Evolutionary conservation across 2,113 vertebrate species (phyloP).

Genomic region (Xiphophorus hellerii): DNA sequence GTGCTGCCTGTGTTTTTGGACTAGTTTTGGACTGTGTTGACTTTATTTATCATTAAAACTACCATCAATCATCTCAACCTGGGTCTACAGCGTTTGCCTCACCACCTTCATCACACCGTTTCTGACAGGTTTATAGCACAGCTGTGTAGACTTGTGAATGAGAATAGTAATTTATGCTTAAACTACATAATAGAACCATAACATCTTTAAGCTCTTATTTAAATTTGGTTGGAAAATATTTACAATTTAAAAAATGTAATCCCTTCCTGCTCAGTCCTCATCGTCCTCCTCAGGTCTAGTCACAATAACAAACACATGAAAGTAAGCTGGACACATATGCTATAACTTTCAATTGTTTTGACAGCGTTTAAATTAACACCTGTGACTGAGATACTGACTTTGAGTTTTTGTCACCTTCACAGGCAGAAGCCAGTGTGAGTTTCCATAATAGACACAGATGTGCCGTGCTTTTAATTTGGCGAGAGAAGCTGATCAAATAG

Average conservation of each 20-base stretch:
- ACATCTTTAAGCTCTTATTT: too few relatives aligned
- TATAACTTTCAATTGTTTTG: conserved; percentile 20
- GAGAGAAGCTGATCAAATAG: background rate
- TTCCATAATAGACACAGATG: conserved; percentile 24
- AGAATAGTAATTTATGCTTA: background rate
- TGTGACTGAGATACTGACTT: background rate
- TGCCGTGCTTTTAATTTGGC: background rate
- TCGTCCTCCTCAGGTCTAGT: background rate
- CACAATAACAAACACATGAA: background rate
- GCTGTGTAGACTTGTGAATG: background rate
- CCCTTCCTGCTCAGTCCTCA: background rate
- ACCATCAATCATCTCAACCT: too few relatives aligned
- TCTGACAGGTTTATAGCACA: background rate
- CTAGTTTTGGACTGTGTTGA: too few relatives aligned
- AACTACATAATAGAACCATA: background rate
- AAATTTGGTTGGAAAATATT: too few relatives aligned
- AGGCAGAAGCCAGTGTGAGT: background rate
- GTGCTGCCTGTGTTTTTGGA: too few relatives aligned
- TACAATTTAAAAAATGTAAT: background rate
- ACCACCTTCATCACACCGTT: too few relatives aligned
- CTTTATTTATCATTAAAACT: too few relatives aligned
- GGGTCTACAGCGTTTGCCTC: too few relatives aligned
- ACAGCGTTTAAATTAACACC: conserved; percentile 23
- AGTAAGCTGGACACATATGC: background rate
- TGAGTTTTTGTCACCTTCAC: conserved; percentile 19